A percentile compares a stretch with the other conserved stretches of the same genome.
Evolutionary conservation across 2,888 invertebrate species (phyloP).

Genomic region (Andrena haemorrhoa): DNA sequence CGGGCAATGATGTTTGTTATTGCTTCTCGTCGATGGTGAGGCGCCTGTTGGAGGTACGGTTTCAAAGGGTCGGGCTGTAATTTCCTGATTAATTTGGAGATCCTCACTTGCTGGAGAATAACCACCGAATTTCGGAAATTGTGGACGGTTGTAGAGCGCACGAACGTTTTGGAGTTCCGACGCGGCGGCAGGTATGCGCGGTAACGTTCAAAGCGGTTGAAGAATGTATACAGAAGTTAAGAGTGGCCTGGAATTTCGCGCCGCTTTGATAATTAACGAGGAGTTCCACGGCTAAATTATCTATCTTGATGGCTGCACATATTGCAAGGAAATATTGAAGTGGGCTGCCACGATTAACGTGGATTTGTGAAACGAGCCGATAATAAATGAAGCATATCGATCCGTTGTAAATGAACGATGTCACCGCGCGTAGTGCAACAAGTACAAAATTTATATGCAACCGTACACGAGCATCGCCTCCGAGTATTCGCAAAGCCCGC

Average conservation of each 20-base stretch:
- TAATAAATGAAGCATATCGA: conserved; percentile 43
- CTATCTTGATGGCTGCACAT: not conserved
- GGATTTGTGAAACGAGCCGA: not conserved
- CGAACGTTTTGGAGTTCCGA: no score
- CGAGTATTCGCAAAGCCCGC: not conserved
- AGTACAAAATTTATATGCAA: conserved; percentile 51
- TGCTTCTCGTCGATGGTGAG: not conserved
- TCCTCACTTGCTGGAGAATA: no score
- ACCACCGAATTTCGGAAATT: no score
- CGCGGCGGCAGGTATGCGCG: no score
- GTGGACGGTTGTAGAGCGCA: no score
- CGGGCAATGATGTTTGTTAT: not conserved
- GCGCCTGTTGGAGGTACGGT: not conserved
- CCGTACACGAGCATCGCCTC: not conserved
- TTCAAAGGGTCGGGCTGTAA: not conserved
- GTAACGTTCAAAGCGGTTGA: not conserved
- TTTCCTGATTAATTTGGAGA: no score
- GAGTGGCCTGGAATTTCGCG: not conserved
- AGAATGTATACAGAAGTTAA: not conserved
- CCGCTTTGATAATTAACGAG: not conserved
- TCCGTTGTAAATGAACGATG: conserved; percentile 4
- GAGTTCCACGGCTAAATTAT: not conserved
- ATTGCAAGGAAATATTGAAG: not conserved
- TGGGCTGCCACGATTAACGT: conserved; percentile 13
- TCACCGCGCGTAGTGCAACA: conserved; percentile 45